Conservation (phyloP, 2,888 invertebrate genomes). For the Doris montereyensis region DNA sequence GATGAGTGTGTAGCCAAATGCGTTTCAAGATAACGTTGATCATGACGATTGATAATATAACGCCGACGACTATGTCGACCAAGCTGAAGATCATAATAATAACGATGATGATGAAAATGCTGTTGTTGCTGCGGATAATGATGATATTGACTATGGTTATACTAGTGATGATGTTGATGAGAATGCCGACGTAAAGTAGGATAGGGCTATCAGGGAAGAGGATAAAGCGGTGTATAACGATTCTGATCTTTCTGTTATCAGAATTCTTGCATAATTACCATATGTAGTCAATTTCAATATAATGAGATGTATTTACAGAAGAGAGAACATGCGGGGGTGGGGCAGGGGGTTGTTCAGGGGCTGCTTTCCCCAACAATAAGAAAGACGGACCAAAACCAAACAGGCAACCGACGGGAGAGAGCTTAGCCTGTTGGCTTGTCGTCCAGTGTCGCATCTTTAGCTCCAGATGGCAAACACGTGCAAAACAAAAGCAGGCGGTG, state of each 20-base stretch:
- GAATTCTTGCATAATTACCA: neutral
- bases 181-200: no score
- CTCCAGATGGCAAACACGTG: constrained; percentile 40
- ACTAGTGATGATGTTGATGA: no score
- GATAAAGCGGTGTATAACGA: no score
- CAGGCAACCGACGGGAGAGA: neutral
- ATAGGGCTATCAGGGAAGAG: no score
- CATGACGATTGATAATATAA: no score
- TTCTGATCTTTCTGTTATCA: neutral
- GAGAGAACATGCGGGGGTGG: neutral
- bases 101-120: no score
- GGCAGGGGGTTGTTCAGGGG: neutral
- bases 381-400: neutral
- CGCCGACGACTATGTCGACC: no score
- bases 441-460: neutral
- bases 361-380: neutral
- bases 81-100: no score
- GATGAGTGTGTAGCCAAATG: no score
- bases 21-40: no score
- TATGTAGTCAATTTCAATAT: neutral
- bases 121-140: no score
- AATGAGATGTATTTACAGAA: neutral
- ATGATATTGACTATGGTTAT: no score
- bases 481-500: neutral
- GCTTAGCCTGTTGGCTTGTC: neutral